A percentile compares a stretch with the other conserved stretches of the same genome.
These are phyloP conservation scores for Tetramorium simillimum DNA, from an alignment of 1,140 invertebrate genomes.

Conservation along the genomic window DNA sequence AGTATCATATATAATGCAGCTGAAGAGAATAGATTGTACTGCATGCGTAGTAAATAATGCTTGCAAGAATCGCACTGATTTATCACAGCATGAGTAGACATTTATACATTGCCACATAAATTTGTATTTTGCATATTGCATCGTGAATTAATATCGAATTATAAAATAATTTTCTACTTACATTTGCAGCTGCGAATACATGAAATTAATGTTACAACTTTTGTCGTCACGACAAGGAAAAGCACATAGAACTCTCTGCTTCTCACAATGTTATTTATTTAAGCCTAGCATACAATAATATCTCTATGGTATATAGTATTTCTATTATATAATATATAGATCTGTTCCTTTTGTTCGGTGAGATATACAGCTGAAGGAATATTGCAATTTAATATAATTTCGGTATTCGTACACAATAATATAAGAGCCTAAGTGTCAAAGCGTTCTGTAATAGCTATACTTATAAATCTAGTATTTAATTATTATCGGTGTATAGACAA, in stretches of 20 bases:
- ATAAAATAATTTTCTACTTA: background rate
- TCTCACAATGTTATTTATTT: constrained; percentile 71
- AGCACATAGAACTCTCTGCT: background rate
- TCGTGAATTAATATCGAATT: background rate
- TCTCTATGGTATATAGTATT: constrained; percentile 54
- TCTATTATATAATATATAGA: constrained; percentile 70
- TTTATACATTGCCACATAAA: background rate
- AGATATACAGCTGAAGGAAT: constrained; percentile 63
- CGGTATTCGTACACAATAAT: constrained; percentile 65
- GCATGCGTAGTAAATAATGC: background rate
- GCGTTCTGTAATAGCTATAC: constrained; percentile 41
- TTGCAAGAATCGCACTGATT: background rate
- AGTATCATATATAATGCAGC: background rate
- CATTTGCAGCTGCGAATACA: background rate
- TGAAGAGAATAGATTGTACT: background rate
- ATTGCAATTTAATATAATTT: constrained; percentile 61
- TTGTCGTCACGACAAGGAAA: background rate
- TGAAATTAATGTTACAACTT: background rate
- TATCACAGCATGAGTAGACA: background rate
- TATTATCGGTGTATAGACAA: constrained; percentile 47
- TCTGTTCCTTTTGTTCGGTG: constrained; percentile 53
- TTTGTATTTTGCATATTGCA: background rate
- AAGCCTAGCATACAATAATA: constrained; percentile 71
- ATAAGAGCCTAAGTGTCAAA: constrained; percentile 85
- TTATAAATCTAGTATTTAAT: constrained; percentile 31